Base-by-base conservation (phyloP, 2,797 vertebrate species). In the Gymnothorax reevesii region DNA sequence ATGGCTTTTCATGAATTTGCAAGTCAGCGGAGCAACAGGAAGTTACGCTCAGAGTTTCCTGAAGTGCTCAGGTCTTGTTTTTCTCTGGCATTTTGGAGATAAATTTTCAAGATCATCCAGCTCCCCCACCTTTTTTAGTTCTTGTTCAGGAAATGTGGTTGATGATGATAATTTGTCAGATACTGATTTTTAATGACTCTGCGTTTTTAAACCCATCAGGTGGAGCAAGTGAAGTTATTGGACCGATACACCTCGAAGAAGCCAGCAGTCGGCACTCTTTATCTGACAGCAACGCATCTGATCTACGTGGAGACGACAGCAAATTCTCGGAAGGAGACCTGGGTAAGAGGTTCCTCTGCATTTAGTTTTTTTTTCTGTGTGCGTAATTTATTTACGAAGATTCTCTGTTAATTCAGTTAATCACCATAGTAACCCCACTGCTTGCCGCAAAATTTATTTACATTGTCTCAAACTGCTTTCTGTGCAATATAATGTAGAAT, bases 221-320 rank as follows among this genome's bases (percentile, higher is more conserved):
- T 97, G 80, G 95, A 97, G 85, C 92, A 96, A 0, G 95, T 97
- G 84, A 97, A 96, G 77, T 25, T 97, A 83, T 83, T 96, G 13
- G 95, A 97, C 90, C 92, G 94, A 84, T 96, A 96, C 0, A 66
- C 91, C 4, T 90, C 60, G 52, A 96, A 95, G 89, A 96, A 93
- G 87, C 91, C 96, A 52, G 91, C 91, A 3, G 91, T 88, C 0
- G 96, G 97, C 6, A 97, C 95, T 0, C 62, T 97, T 1, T 97
- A 97, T 88, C 92, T 97, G 90, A 97, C 96, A 4, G 95, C 95
- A 17, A 97, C 96, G 0, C 96, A 97, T 89, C 93, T 97, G 0
- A 97, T 97, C 88, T 97, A 96, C 0, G 96, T 97, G 6, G 95
- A 97, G 55, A 91, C 94, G 57, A 93, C 92, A 64, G 90, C 92